Percentiles rank a stretch among this genome's conserved stretches.
Evolutionary conservation across 1,140 invertebrate genomes (phyloP).

Genomic region (Phocides pigmalion): DNA sequence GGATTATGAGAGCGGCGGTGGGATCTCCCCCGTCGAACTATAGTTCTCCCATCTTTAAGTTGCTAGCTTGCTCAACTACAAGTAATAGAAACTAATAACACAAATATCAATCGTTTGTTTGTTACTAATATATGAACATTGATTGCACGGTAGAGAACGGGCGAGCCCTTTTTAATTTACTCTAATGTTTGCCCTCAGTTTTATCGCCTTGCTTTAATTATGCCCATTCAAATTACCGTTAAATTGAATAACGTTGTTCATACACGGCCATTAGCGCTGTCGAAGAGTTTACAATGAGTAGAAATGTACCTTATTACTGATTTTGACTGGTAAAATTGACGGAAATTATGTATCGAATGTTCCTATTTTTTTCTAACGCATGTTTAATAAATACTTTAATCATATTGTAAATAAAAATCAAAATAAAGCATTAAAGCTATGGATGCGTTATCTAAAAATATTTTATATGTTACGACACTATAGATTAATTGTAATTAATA

Average conservation of each 20-base stretch:
- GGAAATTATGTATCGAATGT: no score
- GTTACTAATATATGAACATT: conserved; percentile 45
- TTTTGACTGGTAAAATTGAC: not conserved
- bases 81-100: not conserved
- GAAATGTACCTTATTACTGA: not conserved
- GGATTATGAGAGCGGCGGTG: no score
- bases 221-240: conserved; percentile 27
- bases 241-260: conserved; percentile 21
- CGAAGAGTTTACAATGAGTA: not conserved
- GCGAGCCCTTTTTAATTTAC: conserved; percentile 33
- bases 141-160: conserved; percentile 45
- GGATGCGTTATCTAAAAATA: no score
- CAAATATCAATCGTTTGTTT: not conserved
- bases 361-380: no score
- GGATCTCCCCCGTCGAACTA: no score
- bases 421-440: no score
- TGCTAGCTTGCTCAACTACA: no score
- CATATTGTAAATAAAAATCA: no score
- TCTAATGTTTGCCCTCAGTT: conserved; percentile 35
- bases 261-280: conserved; percentile 12
- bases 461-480: no score
- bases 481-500: no score
- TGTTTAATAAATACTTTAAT: no score
- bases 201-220: conserved; percentile 32
- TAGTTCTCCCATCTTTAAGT: no score